Evolutionary conservation across 2,888 invertebrate species (phyloP), one percentile per base, ranked within the genome.

Genomic region (Rhamnusium bicolor): DNA sequence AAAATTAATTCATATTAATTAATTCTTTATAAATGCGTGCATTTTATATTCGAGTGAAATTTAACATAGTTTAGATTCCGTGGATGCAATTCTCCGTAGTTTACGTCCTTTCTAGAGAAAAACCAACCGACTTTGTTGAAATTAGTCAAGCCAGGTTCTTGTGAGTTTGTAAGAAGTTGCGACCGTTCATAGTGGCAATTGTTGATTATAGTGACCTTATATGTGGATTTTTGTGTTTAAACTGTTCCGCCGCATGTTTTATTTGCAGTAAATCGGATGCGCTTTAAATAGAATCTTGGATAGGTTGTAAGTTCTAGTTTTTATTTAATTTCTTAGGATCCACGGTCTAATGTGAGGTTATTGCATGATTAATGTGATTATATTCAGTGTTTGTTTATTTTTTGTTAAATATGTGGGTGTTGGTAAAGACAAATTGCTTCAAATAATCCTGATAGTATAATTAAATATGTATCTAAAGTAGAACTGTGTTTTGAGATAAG

Each of bases 51-150:
- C 1, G 18, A 40, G 58, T 60, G 58, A 60, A 60, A 60, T 60
- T 58, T 24, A 29, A 7, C 58, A 58, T 58, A 18, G 32, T 60
- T 29, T 18, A 12, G 58, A 60, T 60, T 40, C 58, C 40, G 32
- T 58, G 32, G 29, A 40, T 60, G 40, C 19, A 60, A 60, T 12
- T 60, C 18, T 29, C 40, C 0, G 32, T n/a, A 4, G 4, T 18
- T 60, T 60, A 3, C 51, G 18, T 51, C 51, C 18, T 60, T 60
- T 40, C 40, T 40, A 0, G 18, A 18, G 40, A 29, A 29, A 18
- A 51, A 18, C 10, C 12, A 12, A 16, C 18, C 19, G 19, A 7
- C 51, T 18, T 32, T 60, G 32, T 18, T 29, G 29, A 60, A 40
- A 60, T 60, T 60, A 32, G 29, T 60, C 29, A 40, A 18, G 58